phyloP scores from a whole-genome alignment of 2,113 vertebrate genomes.

The Anarrhichthys ocellatus region DNA sequence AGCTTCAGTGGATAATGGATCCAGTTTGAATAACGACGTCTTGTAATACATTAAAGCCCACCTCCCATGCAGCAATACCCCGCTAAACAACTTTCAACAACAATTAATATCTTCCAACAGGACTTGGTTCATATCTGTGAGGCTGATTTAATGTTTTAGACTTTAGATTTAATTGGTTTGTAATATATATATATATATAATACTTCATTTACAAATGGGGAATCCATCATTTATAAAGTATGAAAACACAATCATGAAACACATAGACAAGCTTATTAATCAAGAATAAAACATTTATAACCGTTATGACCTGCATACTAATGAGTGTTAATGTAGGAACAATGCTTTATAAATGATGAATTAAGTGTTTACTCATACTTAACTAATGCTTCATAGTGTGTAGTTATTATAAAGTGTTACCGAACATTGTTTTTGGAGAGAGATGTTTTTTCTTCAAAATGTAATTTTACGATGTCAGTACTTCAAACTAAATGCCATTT shows the following conservation, averaged over 20 bases:
- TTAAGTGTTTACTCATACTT: too few species aligned
- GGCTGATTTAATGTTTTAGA: neutral
- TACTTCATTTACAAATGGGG: too few species aligned
- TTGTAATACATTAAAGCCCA: slow-evolving; percentile 49
- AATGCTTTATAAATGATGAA: too few species aligned
- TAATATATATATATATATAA: too few species aligned
- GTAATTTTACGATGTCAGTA: neutral
- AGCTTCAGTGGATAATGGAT: slow-evolving; percentile 71
- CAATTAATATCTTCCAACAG: slow-evolving; percentile 9
- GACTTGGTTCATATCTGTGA: slow-evolving; percentile 9
- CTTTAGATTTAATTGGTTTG: neutral
- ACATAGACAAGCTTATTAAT: too few species aligned
- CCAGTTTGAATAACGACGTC: slow-evolving; percentile 63
- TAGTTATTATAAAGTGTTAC: too few species aligned
- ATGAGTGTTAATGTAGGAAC: too few species aligned
- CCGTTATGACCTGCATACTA: too few species aligned
- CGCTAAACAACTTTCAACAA: slow-evolving; percentile 29
- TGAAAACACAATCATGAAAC: too few species aligned
- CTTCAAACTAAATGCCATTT: neutral
- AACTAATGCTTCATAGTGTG: too few species aligned
- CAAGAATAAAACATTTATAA: too few species aligned
- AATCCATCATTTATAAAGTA: too few species aligned
- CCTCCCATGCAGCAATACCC: slow-evolving; percentile 23
- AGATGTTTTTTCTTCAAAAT: neutral
- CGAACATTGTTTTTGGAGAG: neutral